Evolutionary conservation across 2,888 invertebrate species (phyloP).

Genomic region (Teinopalpus imperialis): DNA sequence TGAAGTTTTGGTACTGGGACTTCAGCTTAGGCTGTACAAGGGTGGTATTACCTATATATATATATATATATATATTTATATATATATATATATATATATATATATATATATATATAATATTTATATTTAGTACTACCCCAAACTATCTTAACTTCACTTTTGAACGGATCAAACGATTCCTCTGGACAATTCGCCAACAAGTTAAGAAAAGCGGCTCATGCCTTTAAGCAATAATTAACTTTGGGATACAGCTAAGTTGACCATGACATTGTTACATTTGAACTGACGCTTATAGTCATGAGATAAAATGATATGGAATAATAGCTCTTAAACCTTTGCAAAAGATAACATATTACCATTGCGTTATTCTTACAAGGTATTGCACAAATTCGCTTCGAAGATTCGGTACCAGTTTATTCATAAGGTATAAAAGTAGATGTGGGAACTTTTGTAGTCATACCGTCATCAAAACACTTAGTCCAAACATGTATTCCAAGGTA

Average conservation of each 20-base stretch:
- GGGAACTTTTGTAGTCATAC: constrained; percentile 54
- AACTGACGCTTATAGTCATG: constrained; percentile 25
- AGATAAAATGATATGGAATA: not conserved
- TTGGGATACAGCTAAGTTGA: constrained; percentile 31
- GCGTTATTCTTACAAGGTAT: constrained; percentile 9
- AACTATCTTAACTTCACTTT: too few species aligned
- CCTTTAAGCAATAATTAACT: constrained; percentile 19
- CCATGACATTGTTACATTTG: constrained; percentile 50
- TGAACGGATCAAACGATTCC: too few species aligned
- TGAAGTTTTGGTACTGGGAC: too few species aligned
- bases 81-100: too few species aligned
- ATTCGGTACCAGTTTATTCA: constrained; percentile 59
- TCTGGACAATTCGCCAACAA: too few species aligned
- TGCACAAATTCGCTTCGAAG: constrained; percentile 49
- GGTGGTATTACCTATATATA: too few species aligned
- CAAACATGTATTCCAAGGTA: constrained; percentile 68
- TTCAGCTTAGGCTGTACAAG: too few species aligned
- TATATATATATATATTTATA: too few species aligned
- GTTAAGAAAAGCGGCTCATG: constrained; percentile 8
- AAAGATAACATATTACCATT: constrained; percentile 8
- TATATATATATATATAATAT: too few species aligned
- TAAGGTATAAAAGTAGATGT: constrained; percentile 67
- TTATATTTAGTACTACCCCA: too few species aligned
- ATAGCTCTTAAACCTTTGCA: not conserved
- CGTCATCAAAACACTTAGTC: constrained; percentile 46